Conservation (phyloP, 2,797 vertebrate species). For the Catharus ustulatus region DNA sequence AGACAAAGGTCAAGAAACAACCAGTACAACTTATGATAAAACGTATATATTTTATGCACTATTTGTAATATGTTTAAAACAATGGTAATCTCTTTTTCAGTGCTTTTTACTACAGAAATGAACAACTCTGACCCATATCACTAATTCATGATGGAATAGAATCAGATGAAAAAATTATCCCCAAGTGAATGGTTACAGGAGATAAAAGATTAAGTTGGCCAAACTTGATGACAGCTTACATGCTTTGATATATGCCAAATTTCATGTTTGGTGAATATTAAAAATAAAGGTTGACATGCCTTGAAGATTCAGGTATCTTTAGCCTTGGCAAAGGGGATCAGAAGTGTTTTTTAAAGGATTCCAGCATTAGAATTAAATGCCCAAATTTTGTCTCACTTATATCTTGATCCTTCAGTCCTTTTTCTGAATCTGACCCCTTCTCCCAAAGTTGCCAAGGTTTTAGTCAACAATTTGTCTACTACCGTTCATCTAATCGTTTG, state of each 20-base stretch:
- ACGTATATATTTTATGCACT: background rate
- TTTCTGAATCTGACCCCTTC: background rate
- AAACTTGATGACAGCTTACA: background rate
- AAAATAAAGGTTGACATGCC: background rate
- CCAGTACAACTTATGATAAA: background rate
- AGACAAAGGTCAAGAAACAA: background rate
- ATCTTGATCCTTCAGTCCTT: background rate
- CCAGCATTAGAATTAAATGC: background rate
- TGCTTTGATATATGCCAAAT: background rate
- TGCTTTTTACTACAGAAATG: background rate
- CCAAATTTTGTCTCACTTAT: background rate
- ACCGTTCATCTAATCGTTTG: background rate
- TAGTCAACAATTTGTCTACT: slow-evolving; percentile 30
- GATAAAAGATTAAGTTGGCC: background rate
- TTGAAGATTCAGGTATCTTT: background rate
- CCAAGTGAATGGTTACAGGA: background rate
- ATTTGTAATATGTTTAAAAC: background rate
- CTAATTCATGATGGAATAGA: background rate
- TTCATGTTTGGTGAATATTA: background rate
- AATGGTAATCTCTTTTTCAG: background rate
- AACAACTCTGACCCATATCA: background rate
- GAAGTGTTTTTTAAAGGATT: background rate
- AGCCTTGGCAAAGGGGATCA: background rate
- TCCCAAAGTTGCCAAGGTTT: background rate
- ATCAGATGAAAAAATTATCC: background rate